Evolutionary conservation across 2,888 invertebrate genomes (phyloP).

Genomic region (Sipha maydis): DNA sequence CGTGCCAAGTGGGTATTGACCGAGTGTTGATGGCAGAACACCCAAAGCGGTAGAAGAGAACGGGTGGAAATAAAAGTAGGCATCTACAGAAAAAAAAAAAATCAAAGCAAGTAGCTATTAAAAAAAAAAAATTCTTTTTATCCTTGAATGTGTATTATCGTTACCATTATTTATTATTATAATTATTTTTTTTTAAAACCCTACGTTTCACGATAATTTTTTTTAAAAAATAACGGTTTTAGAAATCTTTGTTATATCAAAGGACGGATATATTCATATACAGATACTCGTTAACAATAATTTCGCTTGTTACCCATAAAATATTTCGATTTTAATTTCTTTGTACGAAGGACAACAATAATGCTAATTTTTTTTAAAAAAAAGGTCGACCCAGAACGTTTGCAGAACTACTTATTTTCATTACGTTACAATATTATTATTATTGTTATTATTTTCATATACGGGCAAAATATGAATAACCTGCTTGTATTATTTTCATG

Average conservation of each 20-base stretch:
- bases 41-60: slow-evolving; percentile 9
- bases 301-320: background rate
- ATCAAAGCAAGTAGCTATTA: slow-evolving; percentile 59
- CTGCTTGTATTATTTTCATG: background rate
- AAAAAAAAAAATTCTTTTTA: slow-evolving; percentile 3
- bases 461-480: background rate
- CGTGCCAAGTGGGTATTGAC: slow-evolving; percentile 55
- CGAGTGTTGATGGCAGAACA: slow-evolving; percentile 55
- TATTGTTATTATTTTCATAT: background rate
- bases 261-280: background rate
- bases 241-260: background rate
- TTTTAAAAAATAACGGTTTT: background rate
- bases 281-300: background rate
- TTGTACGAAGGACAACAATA: background rate
- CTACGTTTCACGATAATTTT: background rate
- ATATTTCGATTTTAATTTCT: background rate
- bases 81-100: slow-evolving; percentile 4
- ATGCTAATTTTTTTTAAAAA: background rate
- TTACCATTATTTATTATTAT: slow-evolving; percentile 39
- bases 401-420: background rate
- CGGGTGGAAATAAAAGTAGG: background rate
- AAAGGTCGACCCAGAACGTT: background rate
- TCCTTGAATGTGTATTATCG: background rate
- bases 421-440: background rate
- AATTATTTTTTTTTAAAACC: slow-evolving; percentile 4